A percentile compares a stretch with the other conserved stretches of the same genome.
These are phyloP conservation scores for Dryococelus australis DNA, from an alignment of 2,888 invertebrate genomes.

Conservation along the genomic window DNA sequence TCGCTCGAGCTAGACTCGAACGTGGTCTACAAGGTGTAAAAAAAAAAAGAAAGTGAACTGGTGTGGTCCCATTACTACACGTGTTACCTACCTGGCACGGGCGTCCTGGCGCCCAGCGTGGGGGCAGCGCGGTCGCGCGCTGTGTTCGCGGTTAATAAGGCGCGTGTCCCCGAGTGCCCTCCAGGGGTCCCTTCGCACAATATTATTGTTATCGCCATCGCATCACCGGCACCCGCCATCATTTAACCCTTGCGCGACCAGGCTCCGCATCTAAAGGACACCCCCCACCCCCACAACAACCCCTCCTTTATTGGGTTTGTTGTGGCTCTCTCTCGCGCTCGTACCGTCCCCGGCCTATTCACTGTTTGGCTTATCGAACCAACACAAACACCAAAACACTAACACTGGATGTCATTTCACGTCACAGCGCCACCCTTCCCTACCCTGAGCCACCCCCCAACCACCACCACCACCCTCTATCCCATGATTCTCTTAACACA, in stretches of 20 bases:
- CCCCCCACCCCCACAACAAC: background rate
- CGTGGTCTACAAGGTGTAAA: no score
- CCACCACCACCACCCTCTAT: background rate
- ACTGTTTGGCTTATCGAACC: slow-evolving; percentile 37
- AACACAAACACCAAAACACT: slow-evolving; percentile 32
- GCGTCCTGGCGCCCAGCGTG: background rate
- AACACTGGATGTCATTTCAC: slow-evolving; percentile 41
- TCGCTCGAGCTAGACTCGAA: no score
- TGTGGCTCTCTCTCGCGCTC: background rate
- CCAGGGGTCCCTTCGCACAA: slow-evolving; percentile 16
- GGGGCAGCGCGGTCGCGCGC: background rate
- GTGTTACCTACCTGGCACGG: background rate
- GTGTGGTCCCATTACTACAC: background rate
- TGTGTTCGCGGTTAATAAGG: background rate
- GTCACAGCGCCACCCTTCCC: slow-evolving; percentile 24
- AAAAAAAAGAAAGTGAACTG: no score
- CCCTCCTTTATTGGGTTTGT: slow-evolving; percentile 9
- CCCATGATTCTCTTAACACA: slow-evolving; percentile 35
- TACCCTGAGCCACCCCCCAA: background rate
- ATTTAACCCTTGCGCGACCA: slow-evolving; percentile 16
- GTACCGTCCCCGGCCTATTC: background rate
- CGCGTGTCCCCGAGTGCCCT: slow-evolving; percentile 5
- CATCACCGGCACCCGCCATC: background rate
- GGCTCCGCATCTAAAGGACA: background rate
- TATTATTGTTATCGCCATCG: slow-evolving; percentile 6